phyloP scores from a whole-genome alignment of 2,888 invertebrate species.

The Dysmachus trigonus region DNA sequence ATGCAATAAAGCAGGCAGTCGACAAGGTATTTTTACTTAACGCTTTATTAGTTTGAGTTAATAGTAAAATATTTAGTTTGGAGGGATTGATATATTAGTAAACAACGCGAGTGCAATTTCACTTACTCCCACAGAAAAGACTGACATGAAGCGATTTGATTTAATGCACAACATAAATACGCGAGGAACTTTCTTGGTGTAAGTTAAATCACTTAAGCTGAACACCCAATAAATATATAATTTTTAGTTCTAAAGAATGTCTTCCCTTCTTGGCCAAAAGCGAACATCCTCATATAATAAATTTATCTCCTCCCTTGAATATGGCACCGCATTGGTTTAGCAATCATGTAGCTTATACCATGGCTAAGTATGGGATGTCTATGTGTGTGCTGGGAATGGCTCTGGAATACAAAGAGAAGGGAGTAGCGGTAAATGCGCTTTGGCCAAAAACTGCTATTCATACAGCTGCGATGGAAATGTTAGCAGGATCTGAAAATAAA shows the following conservation, averaged over 20 bases:
- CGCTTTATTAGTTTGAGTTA: not conserved
- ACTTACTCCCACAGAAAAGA: constrained; percentile 80
- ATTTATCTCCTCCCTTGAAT: constrained; percentile 93
- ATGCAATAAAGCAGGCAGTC: constrained; percentile 75
- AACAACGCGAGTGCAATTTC: constrained; percentile 98
- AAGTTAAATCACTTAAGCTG: constrained; percentile 60
- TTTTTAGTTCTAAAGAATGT: constrained; percentile 83
- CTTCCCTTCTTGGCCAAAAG: constrained; percentile 87
- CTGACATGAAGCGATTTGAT: constrained; percentile 96
- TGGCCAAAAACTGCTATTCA: constrained; percentile 96
- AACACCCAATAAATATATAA: not conserved
- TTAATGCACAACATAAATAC: constrained; percentile 95
- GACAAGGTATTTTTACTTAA: constrained; percentile 59
- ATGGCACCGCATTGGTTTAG: constrained; percentile 89
- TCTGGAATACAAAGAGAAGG: constrained; percentile 84
- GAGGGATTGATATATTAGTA: constrained; percentile 92
- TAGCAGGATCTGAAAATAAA: constrained; percentile 69
- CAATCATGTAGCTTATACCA: constrained; percentile 94
- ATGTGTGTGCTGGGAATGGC: constrained; percentile 98
- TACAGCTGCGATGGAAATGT: constrained; percentile 93
- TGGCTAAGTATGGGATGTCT: constrained; percentile 99
- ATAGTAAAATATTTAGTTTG: constrained; percentile 69
- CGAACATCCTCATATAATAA: constrained; percentile 91
- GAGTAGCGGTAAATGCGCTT: constrained; percentile 92
- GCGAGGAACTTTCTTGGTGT: constrained; percentile 94